Evolutionary conservation across 64 coral and sea anemone species (phyloP), one percentile per base, ranked within the genome.

Genomic region (Stylophora pistillata): DNA sequence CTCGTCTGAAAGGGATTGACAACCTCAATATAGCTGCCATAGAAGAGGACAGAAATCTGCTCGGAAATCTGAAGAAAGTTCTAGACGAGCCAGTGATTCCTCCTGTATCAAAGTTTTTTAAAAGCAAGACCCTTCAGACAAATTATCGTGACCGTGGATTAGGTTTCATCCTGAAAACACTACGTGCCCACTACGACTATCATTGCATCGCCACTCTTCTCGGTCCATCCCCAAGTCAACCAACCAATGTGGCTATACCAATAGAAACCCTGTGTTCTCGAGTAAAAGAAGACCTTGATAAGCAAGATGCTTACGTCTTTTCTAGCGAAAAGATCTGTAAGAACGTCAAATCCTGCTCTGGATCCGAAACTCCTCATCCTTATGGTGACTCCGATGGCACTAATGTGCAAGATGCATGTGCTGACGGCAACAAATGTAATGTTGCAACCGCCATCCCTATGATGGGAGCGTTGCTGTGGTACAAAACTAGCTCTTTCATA

Each of bases 381-480:
- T 84, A 69, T 69, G 80, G 80, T 13, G 80, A 84, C 80, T 53
- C 31, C 14, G 62, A 69, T 23, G 80, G 80, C 60, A 84, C 80
- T 54, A 84, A 7, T 26, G 18, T 62, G 26, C 53, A 69, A 23
- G 80, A 69, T 69, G 80, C 80, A 17, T 84, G 80, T 69, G 18
- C 60, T 53, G 23, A 84, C 3, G 21, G 69, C 31, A 37, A 84
- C 13, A 31, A 53, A 2, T 84, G 80, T 53, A 61, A 84, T 33
- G 62, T 84, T 23, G 80, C 0, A 27, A 70, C 66, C 66, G 80
- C 61, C 10, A 9, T 84, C 26, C 80, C 80, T 1, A 84, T 84
- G 80, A 84, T 84, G 80, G 80, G 80, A 14, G 80, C 61, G 33
- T 84, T 84, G 59, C 60, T 84, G 21, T 84, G 80, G 80, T 84